Evolutionary conservation across 2,888 invertebrate species (phyloP).

Genomic region (Liodrosophila aerea): DNA sequence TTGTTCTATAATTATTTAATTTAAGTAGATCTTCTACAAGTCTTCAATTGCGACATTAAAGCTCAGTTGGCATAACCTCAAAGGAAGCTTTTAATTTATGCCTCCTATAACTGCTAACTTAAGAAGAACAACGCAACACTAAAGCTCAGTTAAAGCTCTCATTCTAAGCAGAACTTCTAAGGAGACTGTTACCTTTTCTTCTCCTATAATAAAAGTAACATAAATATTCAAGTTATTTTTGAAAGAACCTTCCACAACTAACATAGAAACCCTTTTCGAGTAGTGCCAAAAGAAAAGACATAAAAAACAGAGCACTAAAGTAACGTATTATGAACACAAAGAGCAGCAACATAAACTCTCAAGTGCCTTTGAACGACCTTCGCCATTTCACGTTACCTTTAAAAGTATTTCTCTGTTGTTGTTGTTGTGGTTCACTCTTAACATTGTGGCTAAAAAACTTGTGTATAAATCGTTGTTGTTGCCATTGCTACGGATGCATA

Average conservation of each 20-base stretch:
- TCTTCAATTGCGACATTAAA: no score
- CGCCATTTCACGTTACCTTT: conserved; percentile 68
- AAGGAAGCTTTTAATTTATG: no score
- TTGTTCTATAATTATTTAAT: no score
- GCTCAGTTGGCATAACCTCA: no score
- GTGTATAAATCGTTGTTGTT: conserved; percentile 36
- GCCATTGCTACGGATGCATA: conserved; percentile 67
- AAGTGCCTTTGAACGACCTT: conserved; percentile 71
- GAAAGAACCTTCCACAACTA: not conserved
- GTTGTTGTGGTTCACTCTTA: conserved; percentile 38
- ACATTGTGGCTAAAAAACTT: conserved; percentile 30
- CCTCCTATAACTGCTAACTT: no score
- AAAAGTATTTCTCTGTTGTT: conserved; percentile 74
- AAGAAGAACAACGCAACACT: no score
- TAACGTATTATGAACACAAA: conserved; percentile 16
- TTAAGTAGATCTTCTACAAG: no score
- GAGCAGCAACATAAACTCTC: conserved; percentile 42
- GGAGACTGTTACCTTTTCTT: no score
- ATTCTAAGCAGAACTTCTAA: no score
- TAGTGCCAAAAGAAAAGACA: conserved; percentile 13
- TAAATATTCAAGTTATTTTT: not conserved
- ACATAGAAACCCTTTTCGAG: conserved; percentile 3
- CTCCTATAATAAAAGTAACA: no score
- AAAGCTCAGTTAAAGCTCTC: no score
- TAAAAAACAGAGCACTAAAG: conserved; percentile 23